Evolutionary conservation across 2,888 invertebrate genomes (phyloP).

Genomic region (Eristalinus aeneus): DNA sequence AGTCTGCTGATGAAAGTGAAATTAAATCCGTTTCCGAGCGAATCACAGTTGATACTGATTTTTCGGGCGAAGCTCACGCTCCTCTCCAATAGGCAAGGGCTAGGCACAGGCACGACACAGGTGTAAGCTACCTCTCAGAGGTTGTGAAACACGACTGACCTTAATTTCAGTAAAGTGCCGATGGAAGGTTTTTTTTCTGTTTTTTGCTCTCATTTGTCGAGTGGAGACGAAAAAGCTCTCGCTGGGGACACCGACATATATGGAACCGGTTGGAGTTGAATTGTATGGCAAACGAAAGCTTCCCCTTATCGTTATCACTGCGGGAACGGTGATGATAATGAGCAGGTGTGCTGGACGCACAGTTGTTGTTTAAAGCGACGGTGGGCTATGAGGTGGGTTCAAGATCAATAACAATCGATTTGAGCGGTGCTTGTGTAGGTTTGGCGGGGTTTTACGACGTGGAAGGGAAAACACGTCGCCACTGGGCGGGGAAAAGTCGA

Average conservation of each 20-base stretch:
- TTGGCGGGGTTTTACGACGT: not conserved
- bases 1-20: conserved; percentile 21
- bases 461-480: not conserved
- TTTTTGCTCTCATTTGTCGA: not conserved
- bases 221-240: conserved; percentile 1
- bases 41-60: not conserved
- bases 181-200: conserved; percentile 9
- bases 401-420: conserved; percentile 19
- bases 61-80: not conserved
- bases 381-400: not conserved
- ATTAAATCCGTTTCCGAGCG: conserved; percentile 28
- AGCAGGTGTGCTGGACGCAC: conserved; percentile 30
- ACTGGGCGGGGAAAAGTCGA: no score
- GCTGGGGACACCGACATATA: not conserved
- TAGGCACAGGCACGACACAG: not conserved
- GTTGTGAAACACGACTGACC: conserved; percentile 56
- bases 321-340: not conserved
- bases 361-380: not conserved
- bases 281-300: conserved; percentile 34
- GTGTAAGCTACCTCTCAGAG: conserved; percentile 34
- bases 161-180: conserved; percentile 15
- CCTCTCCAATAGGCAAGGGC: not conserved
- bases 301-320: conserved; percentile 45
- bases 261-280: not conserved
- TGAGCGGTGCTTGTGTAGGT: not conserved